Percentiles rank a stretch among this genome's conserved stretches.
phyloP scores from a whole-genome alignment of 2,797 vertebrate species.

The Staurois parvus region DNA sequence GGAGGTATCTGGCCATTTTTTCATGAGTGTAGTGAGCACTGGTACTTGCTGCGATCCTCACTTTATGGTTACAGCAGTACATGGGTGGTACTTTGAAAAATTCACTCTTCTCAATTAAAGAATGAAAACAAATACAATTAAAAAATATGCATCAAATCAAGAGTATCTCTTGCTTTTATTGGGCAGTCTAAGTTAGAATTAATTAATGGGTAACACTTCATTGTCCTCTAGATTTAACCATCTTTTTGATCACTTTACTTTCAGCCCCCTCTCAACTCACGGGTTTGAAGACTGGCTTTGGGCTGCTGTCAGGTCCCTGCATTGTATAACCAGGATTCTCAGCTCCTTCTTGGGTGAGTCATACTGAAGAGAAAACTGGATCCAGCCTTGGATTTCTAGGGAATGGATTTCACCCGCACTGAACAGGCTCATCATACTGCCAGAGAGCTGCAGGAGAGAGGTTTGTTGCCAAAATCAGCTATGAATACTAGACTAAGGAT shows the following conservation, averaged over 20 bases:
- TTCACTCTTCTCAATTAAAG: no score
- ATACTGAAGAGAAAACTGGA: slow-evolving; percentile 88
- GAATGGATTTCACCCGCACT: slow-evolving; percentile 85
- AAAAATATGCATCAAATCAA: no score
- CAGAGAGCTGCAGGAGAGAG: slow-evolving; percentile 79
- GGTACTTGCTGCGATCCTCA: no score
- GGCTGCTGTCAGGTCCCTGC: slow-evolving; percentile 86
- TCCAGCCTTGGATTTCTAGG: slow-evolving; percentile 85
- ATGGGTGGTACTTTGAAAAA: no score
- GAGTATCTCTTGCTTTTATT: no score
- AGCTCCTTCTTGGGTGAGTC: slow-evolving; percentile 82
- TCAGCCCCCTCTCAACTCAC: slow-evolving; percentile 77
- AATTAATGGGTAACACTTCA: no score
- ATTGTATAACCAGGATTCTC: slow-evolving; percentile 83
- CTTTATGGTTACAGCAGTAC: no score
- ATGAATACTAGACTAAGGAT: not conserved
- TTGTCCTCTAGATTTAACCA: not conserved
- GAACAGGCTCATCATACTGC: slow-evolving; percentile 92
- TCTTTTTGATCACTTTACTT: not conserved
- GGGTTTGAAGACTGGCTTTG: slow-evolving; percentile 88
- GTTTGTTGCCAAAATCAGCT: not conserved
- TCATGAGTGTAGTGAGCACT: no score
- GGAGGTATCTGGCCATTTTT: no score
- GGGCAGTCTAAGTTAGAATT: no score
- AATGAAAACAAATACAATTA: no score